Evolutionary conservation across 2,113 vertebrate genomes (phyloP), one percentile per base, ranked within the genome.

Genomic region (Galeopterus variegatus): DNA sequence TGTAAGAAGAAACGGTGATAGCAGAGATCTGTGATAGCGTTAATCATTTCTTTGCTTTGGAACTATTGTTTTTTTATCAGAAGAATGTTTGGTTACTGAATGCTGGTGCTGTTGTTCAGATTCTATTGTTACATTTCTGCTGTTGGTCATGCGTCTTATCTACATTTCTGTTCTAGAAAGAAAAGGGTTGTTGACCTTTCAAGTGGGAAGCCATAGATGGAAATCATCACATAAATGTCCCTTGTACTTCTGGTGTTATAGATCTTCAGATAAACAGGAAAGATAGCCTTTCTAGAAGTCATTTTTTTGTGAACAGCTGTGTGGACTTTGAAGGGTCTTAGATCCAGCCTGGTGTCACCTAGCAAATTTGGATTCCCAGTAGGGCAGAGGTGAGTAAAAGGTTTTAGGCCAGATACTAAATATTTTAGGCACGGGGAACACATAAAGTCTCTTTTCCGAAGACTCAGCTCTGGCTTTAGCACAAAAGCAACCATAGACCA

Each of bases 121-220:
- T 54, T 18, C 87, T 7, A 0, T 2, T 5, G n/a, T 65, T 45
- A 11, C 65, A 10, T 41, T 19, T 23, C 18, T 23, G 31, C 56
- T 8, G 0, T 83, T 56, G n/a, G n/a, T 69, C 73, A 0, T 0
- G 45, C 14, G 23, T 82, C 64, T 80, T 90, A 69, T 45, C 72
- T 60, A 0, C 12, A 0, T 79, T 73, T 94, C 95, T 86, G 28
- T 62, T 89, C 50, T 79, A 58, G 69, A 31, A 89, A 52, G 31
- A 54, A 58, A 62, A 82, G 88, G 48, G n/a, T 6, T 48, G 21
- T 91, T 82, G 86, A 41, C 95, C n/a, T 86, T 73, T 88, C 60
- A 41, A 88, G 91, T 69, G 75, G 85, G n/a, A 94, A 33, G 67
- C 52, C 15, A 5, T 17, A 67, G 69, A 70, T 62, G 2, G 17